Evolutionary conservation across 2,113 vertebrate species (phyloP), one percentile per base, ranked within the genome.

Genomic region (Corythaeola cristata): DNA sequence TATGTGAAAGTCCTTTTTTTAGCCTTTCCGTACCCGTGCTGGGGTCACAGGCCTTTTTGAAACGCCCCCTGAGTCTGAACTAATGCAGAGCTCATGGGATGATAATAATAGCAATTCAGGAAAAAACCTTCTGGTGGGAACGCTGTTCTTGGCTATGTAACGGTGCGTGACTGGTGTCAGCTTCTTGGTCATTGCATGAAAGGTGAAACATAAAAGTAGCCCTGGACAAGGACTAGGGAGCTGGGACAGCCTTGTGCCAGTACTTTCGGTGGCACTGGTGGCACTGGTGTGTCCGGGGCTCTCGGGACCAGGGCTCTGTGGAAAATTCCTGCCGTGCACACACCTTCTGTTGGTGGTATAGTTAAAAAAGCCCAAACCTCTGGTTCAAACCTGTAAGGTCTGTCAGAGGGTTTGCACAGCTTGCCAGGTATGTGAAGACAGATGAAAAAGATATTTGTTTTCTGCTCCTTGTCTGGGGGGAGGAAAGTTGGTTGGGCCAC

Each of bases 401-500:
- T 89, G 49, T 83, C 30, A 47, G 67, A 88, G 53, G 18, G 39
- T 92, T 95, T 94, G 83, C 71, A 81, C 76, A 53, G 77, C 68
- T 94, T 92, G 79, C 53, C 77, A 71, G 80, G 75, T 84, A 71
- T 15, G 45, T 77, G 52, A 47, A 73, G 75, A 53, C 35, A 71
- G 52, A 63, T 33, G 58, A 41, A 88, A 88, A 76, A 53, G 17
- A 7, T 60, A 37, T 26, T 45, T 71, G 41, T n/a, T 79, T 62
- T 87, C 66, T 68, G 33, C 27, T 60, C 67, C 24, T 85, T 75
- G 49, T 68, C 24, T 56, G 19, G 3, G 27, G 28, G 39, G 4
- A 52, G 27, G 56, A 69, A 79, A 58, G 49, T 71, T 89, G 32
- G 7, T 96, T 37, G 37, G 12, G 45, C 83, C 39, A 67, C 58